phyloP scores from a whole-genome alignment of 1,140 invertebrate species.

The Drosophila sturtevanti region DNA sequence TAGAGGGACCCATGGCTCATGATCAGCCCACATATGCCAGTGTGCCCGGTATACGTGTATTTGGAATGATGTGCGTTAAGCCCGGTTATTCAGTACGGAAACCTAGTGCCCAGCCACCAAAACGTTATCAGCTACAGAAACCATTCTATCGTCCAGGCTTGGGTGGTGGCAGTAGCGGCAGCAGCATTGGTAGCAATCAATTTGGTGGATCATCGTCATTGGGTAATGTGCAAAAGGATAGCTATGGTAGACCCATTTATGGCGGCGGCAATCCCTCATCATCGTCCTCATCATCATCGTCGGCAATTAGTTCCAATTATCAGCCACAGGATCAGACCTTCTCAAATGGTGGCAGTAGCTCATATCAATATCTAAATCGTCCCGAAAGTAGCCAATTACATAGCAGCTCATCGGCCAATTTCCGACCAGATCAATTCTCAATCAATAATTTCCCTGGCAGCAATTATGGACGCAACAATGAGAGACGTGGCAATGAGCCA shows the following conservation, averaged over 20 bases:
- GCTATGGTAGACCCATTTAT: slow-evolving; percentile 72
- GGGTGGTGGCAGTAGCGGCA: slow-evolving; percentile 15
- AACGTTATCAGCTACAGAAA: slow-evolving; percentile 78
- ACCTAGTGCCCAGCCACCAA: slow-evolving; percentile 77
- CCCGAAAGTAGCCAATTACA: slow-evolving; percentile 70
- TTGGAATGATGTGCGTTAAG: slow-evolving; percentile 95
- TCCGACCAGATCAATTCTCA: slow-evolving; percentile 73
- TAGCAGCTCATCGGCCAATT: slow-evolving; percentile 53
- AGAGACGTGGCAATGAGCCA: slow-evolving; percentile 69
- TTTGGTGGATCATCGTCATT: slow-evolving; percentile 25
- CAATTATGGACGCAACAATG: slow-evolving; percentile 79
- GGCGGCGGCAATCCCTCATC: slow-evolving; percentile 32
- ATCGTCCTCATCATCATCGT: slow-evolving; percentile 30
- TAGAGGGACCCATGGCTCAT: slow-evolving; percentile 96
- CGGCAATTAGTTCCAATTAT: slow-evolving; percentile 71
- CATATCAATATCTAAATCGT: slow-evolving; percentile 79
- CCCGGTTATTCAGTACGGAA: slow-evolving; percentile 77
- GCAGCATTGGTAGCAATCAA: slow-evolving; percentile 31
- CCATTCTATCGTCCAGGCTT: slow-evolving; percentile 72
- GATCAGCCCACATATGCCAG: slow-evolving; percentile 96
- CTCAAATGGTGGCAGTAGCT: slow-evolving; percentile 57
- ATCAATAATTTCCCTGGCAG: slow-evolving; percentile 74
- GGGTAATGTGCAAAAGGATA: slow-evolving; percentile 58
- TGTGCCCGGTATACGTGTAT: slow-evolving; percentile 95
- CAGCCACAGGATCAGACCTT: slow-evolving; percentile 68